Evolutionary conservation across 1,140 invertebrate genomes (phyloP).

Genomic region (Forficula auricularia): DNA sequence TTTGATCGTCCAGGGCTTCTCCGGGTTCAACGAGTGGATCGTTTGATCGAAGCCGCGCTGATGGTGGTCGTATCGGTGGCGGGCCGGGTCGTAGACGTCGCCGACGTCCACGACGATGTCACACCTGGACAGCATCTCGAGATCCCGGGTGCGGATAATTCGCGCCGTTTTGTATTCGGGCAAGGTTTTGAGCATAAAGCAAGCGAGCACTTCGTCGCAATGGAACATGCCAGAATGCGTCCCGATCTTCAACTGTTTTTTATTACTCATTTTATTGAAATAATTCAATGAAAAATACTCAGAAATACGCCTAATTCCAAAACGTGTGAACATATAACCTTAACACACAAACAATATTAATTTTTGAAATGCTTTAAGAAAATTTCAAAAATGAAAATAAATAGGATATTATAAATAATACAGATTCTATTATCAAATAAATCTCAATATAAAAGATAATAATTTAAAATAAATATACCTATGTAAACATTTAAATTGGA

Average conservation of each 20-base stretch:
- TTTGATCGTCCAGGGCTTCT: constrained; percentile 40
- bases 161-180: constrained; percentile 63
- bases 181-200: constrained; percentile 70
- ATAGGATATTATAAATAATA: no score
- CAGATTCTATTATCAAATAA: no score
- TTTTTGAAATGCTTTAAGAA: no score
- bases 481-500: no score
- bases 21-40: constrained; percentile 35
- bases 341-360: no score
- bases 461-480: no score
- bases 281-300: no score
- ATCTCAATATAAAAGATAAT: no score
- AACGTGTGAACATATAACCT: no score
- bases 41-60: constrained; percentile 53
- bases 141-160: constrained; percentile 58
- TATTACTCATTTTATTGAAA: background rate
- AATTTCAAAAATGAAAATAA: no score
- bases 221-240: constrained; percentile 76
- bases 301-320: no score
- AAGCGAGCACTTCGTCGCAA: constrained; percentile 90
- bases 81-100: constrained; percentile 60
- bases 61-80: constrained; percentile 84
- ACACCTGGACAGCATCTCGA: constrained; percentile 53
- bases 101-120: constrained; percentile 96
- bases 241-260: constrained; percentile 37